Percentiles rank a stretch among this genome's conserved stretches.
These are phyloP conservation scores for Pseudomyrmex gracilis DNA, from an alignment of 1,140 invertebrate species.

Conservation along the genomic window DNA sequence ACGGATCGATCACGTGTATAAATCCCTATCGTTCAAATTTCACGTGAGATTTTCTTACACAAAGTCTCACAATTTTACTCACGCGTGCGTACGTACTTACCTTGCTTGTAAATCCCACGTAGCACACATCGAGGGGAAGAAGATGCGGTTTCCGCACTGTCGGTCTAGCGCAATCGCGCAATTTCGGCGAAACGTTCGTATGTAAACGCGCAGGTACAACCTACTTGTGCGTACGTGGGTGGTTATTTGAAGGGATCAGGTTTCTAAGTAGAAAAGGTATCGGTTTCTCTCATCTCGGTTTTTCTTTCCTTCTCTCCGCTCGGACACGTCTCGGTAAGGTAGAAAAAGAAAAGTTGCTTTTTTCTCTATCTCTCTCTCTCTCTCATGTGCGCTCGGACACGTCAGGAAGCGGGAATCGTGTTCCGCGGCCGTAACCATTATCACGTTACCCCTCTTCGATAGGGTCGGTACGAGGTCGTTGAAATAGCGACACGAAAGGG, in stretches of 20 bases:
- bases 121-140: constrained; percentile 43
- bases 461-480: constrained; percentile 65
- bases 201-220: no score
- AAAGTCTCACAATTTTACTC: no score
- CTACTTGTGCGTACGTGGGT: constrained; percentile 11
- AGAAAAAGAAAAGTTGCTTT: neutral
- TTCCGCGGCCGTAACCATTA: constrained; percentile 65
- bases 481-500: constrained; percentile 68
- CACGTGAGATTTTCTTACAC: no score
- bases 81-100: no score
- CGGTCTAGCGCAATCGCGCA: constrained; percentile 57
- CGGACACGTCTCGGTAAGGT: neutral
- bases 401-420: constrained; percentile 60
- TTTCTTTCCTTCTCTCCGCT: constrained; percentile 62
- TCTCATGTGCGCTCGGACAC: constrained; percentile 35
- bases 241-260: neutral
- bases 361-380: neutral
- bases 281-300: neutral
- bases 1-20: no score
- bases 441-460: constrained; percentile 67
- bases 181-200: constrained; percentile 4
- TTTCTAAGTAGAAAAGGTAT: constrained; percentile 23
- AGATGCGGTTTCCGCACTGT: constrained; percentile 64
- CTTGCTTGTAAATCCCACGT: neutral
- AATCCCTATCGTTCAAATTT: no score